Percentiles rank a stretch among this genome's conserved stretches.
phyloP scores from a whole-genome alignment of 2,888 invertebrate genomes.

The Tetranychus piercei region DNA sequence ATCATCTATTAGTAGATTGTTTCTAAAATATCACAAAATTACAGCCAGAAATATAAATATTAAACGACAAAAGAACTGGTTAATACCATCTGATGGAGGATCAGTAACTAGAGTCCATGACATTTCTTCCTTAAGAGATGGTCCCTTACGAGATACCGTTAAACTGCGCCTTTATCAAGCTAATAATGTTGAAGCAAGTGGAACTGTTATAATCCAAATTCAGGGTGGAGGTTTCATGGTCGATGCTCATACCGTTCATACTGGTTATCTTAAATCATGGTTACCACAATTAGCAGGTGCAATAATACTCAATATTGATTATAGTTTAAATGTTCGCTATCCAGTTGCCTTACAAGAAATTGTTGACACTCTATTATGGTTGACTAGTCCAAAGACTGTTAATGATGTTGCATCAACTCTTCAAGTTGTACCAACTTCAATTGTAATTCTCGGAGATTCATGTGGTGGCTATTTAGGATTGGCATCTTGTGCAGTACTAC shows the following conservation, averaged over 20 bases:
- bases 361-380: not conserved
- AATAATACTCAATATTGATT: not conserved
- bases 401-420: not conserved
- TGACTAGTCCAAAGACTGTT: not conserved
- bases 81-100: not conserved
- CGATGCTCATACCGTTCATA: not conserved
- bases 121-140: not conserved
- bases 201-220: not conserved
- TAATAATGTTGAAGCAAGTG: not conserved
- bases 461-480: not conserved
- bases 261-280: not conserved
- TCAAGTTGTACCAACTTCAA: not conserved
- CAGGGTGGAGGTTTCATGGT: not conserved
- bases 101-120: not conserved
- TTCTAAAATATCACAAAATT: not conserved
- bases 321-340: not conserved
- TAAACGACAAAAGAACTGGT: not conserved
- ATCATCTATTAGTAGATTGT: not conserved
- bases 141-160: not conserved
- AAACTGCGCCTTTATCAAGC: not conserved
- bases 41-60: not conserved
- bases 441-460: not conserved
- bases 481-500: not conserved
- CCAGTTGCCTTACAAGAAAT: not conserved
- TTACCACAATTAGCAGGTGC: not conserved